Base-by-base conservation (phyloP, 2,113 vertebrate species). In the Protomyctophum bolini region DNA sequence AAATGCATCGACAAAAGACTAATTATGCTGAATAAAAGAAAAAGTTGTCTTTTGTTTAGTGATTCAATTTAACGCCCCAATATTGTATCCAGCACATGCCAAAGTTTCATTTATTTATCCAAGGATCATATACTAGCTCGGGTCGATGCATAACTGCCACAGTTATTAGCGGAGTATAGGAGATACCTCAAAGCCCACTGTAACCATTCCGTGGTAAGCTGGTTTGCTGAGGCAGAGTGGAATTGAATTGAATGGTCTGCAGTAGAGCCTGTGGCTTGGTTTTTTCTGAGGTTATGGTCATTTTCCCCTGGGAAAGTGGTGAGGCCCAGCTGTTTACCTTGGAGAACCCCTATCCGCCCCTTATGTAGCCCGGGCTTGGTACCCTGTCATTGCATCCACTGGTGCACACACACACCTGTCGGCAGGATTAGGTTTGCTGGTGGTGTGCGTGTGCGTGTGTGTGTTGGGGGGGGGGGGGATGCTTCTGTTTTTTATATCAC, bases 211-310 rank as follows among this genome's bases (percentile, higher is more conserved):
- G 89, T 79, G 91, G 90, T 88, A 75, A 89, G 83, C 79, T 85
- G 87, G 86, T 91, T 89, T 87, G 72, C 82, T 85, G 85, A 91
- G 83, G 85, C 71, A 61, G 81, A 87, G 77, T 76, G 80, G 76
- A 80, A 82, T 72, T 73, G 85, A 86, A 78, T 70, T 89, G 83
- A 89, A 91, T 79, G 87, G 86, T 86, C 86, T 81, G 84, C 85
- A 91, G 77, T 87, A 90, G 84, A 81, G 82, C 68, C 87, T 88
- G 86, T 90, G 90, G 90, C 75, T 89, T 92, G 80, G 86, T 82
- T 91, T 93, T 93, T 84, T 85, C 87, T 92, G 92, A 93, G 92
- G 91, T 93, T 92, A 91, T 86, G 90, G 89, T 91, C 89, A 89
- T 83, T 83, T 86, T 91, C 92, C 88, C 91, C 69, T 84, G 92